These are phyloP conservation scores for Epicampocera succincta DNA, from an alignment of 2,888 invertebrate genomes.

Conservation along the genomic window DNA sequence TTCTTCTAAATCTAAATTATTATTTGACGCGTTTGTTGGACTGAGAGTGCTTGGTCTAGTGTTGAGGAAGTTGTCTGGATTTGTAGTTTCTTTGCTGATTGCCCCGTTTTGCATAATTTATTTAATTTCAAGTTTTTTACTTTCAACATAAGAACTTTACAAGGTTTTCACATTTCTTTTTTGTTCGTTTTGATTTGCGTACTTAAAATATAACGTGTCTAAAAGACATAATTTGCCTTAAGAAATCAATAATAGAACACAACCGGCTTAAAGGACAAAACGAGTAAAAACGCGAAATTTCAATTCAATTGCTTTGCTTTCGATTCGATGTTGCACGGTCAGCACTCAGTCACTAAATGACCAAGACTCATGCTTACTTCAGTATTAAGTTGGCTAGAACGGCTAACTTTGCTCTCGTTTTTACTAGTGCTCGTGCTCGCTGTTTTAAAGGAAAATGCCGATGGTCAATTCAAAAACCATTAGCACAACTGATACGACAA, in stretches of 20 bases:
- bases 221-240: slow-evolving; percentile 3
- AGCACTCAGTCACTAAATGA: slow-evolving; percentile 78
- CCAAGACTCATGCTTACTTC: slow-evolving; percentile 73
- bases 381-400: slow-evolving; percentile 37
- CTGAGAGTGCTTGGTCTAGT: slow-evolving; percentile 64
- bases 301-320: slow-evolving; percentile 37
- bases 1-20: slow-evolving; percentile 50
- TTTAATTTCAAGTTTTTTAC: slow-evolving; percentile 21
- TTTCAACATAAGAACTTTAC: slow-evolving; percentile 18
- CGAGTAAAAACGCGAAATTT: slow-evolving; percentile 49
- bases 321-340: slow-evolving; percentile 61
- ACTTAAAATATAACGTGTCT: slow-evolving; percentile 11
- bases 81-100: slow-evolving; percentile 66
- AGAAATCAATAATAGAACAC: slow-evolving; percentile 66
- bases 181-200: slow-evolving; percentile 17
- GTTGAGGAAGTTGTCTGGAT: slow-evolving; percentile 70
- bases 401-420: slow-evolving; percentile 21
- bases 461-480: slow-evolving; percentile 67
- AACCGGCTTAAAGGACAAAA: slow-evolving; percentile 49
- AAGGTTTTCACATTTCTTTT: slow-evolving; percentile 49
- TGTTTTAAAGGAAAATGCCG: slow-evolving; percentile 61
- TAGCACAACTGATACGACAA: slow-evolving; percentile 13
- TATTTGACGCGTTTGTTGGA: slow-evolving; percentile 53
- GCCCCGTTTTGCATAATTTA: slow-evolving; percentile 72
- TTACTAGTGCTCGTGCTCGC: slow-evolving; percentile 20